A percentile compares a stretch with the other conserved stretches of the same genome.
Conservation (phyloP, 2,888 invertebrate genomes). For the Papilio gigon region DNA sequence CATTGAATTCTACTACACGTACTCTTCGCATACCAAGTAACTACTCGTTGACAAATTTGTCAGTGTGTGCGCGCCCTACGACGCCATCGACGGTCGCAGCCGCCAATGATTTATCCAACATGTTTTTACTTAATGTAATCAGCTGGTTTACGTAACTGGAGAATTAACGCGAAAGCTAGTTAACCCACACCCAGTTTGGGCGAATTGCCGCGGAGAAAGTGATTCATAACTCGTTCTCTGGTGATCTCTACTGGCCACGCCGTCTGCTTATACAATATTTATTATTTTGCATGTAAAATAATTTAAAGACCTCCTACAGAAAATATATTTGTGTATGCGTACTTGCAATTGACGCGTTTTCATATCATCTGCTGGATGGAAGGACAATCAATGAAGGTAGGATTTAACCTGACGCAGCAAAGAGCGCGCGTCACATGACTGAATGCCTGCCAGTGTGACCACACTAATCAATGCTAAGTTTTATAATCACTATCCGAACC, state of each 20-base stretch:
- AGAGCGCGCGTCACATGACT: no score
- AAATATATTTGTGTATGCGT: no score
- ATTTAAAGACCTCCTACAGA: no score
- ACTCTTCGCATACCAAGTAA: no score
- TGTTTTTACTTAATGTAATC: constrained; percentile 27
- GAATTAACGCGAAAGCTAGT: constrained; percentile 36
- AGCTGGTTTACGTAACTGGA: constrained; percentile 33
- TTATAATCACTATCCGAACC: no score
- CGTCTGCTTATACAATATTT: neutral
- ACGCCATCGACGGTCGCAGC: neutral
- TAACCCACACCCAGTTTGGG: constrained; percentile 24
- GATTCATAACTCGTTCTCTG: constrained; percentile 22
- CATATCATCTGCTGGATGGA: no score
- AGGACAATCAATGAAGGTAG: no score
- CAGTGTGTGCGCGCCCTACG: neutral
- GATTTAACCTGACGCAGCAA: no score
- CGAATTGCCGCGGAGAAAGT: constrained; percentile 32
- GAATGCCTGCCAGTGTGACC: no score
- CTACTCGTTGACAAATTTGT: neutral
- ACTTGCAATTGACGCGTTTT: no score
- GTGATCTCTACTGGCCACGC: constrained; percentile 2
- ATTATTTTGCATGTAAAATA: neutral
- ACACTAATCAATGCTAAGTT: no score
- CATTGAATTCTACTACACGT: no score
- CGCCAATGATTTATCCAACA: constrained; percentile 11